A percentile compares a stretch with the other conserved stretches of the same genome.
phyloP scores from a whole-genome alignment of 2,888 invertebrate genomes.

The Lampropteryx suffumata region DNA sequence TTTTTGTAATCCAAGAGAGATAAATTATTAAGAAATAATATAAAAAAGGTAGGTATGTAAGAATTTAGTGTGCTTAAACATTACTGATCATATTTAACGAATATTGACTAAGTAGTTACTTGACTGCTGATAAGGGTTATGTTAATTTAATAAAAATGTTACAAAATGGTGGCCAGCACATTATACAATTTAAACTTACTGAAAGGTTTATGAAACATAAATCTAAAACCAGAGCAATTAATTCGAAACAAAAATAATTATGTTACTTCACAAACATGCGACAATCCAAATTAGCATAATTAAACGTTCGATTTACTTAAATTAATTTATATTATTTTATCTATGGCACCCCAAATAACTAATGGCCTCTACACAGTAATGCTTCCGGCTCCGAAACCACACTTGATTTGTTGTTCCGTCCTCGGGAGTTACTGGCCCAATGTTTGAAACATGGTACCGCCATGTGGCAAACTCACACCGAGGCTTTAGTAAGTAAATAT shows the following conservation, averaged over 20 bases:
- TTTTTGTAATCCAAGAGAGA: not conserved
- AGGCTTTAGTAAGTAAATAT: slow-evolving; percentile 51
- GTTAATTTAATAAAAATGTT: no score
- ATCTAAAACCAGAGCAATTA: slow-evolving; percentile 30
- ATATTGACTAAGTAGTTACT: not conserved
- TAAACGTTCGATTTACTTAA: slow-evolving; percentile 38
- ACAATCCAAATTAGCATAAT: slow-evolving; percentile 31
- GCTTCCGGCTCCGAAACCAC: slow-evolving; percentile 73
- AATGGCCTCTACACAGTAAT: slow-evolving; percentile 67
- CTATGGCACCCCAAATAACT: slow-evolving; percentile 54
- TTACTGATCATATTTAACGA: no score
- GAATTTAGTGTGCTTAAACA: no score
- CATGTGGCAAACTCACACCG: slow-evolving; percentile 63
- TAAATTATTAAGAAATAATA: no score
- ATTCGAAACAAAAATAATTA: slow-evolving; percentile 29
- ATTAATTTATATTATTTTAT: slow-evolving; percentile 38
- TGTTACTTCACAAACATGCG: slow-evolving; percentile 28
- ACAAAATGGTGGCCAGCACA: slow-evolving; percentile 1
- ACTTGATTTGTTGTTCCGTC: slow-evolving; percentile 78
- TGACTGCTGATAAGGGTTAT: not conserved
- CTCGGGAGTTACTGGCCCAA: slow-evolving; percentile 60
- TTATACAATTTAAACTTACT: slow-evolving; percentile 19
- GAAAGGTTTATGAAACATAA: slow-evolving; percentile 27
- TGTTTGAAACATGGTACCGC: slow-evolving; percentile 61
- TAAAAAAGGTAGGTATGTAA: no score